Evolutionary conservation across 2,797 vertebrate genomes (phyloP).

Genomic region (Sarcophilus harrisii): DNA sequence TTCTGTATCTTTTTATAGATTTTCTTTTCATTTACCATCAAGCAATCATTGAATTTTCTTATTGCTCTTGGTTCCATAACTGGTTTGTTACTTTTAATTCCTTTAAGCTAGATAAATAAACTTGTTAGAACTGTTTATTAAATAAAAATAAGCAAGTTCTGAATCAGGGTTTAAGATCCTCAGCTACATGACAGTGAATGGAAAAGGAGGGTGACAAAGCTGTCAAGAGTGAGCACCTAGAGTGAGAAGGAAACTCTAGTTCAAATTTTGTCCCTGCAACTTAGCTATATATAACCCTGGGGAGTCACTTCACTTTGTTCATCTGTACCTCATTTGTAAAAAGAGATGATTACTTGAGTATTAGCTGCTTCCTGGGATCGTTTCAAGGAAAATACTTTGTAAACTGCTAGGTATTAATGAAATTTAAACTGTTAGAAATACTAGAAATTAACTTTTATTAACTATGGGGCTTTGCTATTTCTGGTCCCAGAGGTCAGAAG

Average conservation of each 20-base stretch:
- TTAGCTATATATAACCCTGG: background rate
- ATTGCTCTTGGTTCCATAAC: background rate
- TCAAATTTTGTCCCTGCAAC: background rate
- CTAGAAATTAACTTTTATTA: background rate
- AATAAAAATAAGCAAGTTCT: background rate
- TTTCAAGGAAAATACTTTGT: background rate
- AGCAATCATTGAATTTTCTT: background rate
- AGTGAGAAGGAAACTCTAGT: background rate
- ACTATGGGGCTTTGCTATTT: background rate
- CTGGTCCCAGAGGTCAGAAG: background rate
- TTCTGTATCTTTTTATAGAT: background rate
- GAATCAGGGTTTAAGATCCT: background rate
- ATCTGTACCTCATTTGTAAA: background rate
- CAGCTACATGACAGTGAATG: background rate
- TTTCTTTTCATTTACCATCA: background rate
- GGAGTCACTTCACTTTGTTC: background rate
- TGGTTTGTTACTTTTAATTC: background rate
- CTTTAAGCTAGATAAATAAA: background rate
- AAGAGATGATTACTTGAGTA: background rate
- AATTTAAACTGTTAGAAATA: background rate
- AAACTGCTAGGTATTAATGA: background rate
- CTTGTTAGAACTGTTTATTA: background rate
- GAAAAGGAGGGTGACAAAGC: background rate
- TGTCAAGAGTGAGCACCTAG: background rate
- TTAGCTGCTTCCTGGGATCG: background rate